Evolutionary conservation across 2,888 invertebrate species (phyloP), one percentile per base, ranked within the genome.

Genomic region (Drosophila testacea): DNA sequence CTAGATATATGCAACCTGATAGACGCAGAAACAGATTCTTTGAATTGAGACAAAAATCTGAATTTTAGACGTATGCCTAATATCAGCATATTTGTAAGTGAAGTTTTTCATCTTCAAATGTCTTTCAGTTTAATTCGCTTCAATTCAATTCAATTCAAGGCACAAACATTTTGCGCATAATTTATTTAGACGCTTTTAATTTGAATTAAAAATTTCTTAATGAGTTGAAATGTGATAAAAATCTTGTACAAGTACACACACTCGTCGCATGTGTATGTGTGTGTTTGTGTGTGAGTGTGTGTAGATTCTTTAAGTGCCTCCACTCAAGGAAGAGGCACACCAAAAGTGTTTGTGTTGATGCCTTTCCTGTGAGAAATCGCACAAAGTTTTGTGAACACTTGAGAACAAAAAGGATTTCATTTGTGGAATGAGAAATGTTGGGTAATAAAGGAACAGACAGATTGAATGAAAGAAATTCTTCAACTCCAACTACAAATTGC

Each of bases 341-440:
- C 69, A 77, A 81, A 91, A 92, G 92, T 92, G 92, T 92, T 92
- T 90, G 86, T 84, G 82, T 91, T 92, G 87, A 90, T 91, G 91
- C 92, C 92, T 92, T 88, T 88, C 90, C 91, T 90, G 92, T 92
- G 91, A 85, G 85, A 92, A 91, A 90, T 92, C 90, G 82, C 89
- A 89, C 91, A 90, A 91, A 79, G 80, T 77, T 77, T 61, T 61
- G 46, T 63, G 67, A 83, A 78, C 81, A 78, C 86, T 89, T 81
- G 32, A 77, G 47, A 67, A 13, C 4, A 41, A 64, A 48, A 71
- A 39, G 70, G 76, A 73, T 63, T 75, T 47, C 4, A 22, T 16
- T 39, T 52, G 36, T 66, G 13, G 47, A 38, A 27, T 16, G 52
- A 59, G 70, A 34, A 46, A n/a, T 9, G 27, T 50, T 9, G 4